phyloP scores from a whole-genome alignment of 2,797 vertebrate species.

The Lemur catta region DNA sequence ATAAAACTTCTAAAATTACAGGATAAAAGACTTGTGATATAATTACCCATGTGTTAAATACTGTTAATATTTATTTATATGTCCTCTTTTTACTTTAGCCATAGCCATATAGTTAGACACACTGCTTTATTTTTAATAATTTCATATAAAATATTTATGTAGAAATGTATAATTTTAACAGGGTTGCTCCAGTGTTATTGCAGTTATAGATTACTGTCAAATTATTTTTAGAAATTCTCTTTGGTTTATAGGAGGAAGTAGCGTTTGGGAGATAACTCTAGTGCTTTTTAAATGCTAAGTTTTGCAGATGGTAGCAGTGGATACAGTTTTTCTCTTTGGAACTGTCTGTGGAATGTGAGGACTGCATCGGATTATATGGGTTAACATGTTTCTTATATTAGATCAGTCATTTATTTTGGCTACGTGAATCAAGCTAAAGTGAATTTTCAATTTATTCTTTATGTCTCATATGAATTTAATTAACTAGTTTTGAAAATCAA shows the following conservation, averaged over 20 bases:
- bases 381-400: not conserved
- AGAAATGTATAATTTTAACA: not conserved
- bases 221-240: not conserved
- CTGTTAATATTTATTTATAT: not conserved
- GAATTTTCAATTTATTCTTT: not conserved
- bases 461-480: not conserved
- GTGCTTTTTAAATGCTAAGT: not conserved
- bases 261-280: not conserved
- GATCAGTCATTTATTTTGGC: not conserved
- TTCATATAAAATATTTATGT: not conserved
- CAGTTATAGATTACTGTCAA: not conserved
- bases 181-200: not conserved
- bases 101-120: not conserved
- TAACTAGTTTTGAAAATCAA: not conserved
- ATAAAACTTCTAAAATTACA: not conserved
- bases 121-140: conserved; percentile 23
- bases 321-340: not conserved
- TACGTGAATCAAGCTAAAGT: not conserved
- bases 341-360: not conserved
- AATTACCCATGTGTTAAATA: not conserved
- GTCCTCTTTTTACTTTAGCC: not conserved
- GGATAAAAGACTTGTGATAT: not conserved
- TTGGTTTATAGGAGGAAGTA: not conserved
- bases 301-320: not conserved
- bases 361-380: not conserved